phyloP scores from a whole-genome alignment of 2,797 vertebrate species.

The Synanceia verrucosa region DNA sequence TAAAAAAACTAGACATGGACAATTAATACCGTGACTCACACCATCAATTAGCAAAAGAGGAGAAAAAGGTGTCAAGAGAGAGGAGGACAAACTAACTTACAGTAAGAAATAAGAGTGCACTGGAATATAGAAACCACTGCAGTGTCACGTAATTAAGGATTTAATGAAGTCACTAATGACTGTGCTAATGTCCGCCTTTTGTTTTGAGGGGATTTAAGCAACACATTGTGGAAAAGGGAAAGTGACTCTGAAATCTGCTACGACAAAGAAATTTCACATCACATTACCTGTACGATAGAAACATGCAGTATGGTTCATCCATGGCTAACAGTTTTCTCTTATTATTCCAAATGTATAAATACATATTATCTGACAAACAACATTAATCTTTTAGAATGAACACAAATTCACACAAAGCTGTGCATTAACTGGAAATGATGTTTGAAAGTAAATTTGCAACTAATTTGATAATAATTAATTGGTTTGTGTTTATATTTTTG shows the following conservation, averaged over 20 bases:
- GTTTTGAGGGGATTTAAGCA: conserved; percentile 21
- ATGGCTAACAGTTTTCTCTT: background rate
- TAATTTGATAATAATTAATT: too few relatives aligned
- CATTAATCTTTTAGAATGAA: background rate
- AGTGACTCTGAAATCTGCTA: background rate
- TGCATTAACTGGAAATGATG: background rate
- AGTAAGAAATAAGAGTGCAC: conserved; percentile 18
- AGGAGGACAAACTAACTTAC: conserved; percentile 41
- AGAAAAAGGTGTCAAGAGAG: conserved; percentile 7
- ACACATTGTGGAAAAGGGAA: conserved; percentile 15
- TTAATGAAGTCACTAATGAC: conserved; percentile 76
- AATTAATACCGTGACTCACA: conserved; percentile 41
- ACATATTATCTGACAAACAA: background rate
- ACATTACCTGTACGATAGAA: background rate
- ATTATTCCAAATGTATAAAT: background rate
- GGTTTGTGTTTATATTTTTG: too few relatives aligned
- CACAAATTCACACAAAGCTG: background rate
- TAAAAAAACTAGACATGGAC: conserved; percentile 8
- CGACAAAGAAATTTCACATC: conserved; percentile 17
- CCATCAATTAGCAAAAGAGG: conserved; percentile 48
- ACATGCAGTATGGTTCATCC: background rate
- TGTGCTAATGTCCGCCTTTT: conserved; percentile 35
- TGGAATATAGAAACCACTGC: conserved; percentile 39
- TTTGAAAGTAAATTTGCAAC: too few relatives aligned
- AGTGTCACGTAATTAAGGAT: conserved; percentile 67